These are phyloP conservation scores for Pitangus sulphuratus DNA, from an alignment of 2,797 vertebrate genomes.

Conservation along the genomic window DNA sequence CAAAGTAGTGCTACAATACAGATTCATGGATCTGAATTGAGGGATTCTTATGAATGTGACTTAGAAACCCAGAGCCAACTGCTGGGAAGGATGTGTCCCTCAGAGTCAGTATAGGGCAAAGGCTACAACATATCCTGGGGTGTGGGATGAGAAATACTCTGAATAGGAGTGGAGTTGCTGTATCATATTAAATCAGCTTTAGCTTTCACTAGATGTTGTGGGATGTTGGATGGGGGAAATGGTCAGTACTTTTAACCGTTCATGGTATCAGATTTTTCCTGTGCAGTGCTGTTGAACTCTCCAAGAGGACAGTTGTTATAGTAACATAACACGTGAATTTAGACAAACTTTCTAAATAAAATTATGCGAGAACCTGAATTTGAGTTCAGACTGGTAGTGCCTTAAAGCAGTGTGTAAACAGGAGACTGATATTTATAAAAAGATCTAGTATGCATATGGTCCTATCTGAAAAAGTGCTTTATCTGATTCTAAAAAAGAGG, in stretches of 20 bases:
- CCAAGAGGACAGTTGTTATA: not conserved
- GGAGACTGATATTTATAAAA: not conserved
- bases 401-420: not conserved
- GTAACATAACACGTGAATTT: not conserved
- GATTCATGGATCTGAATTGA: fast-evolving
- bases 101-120: not conserved
- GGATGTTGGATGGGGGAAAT: not conserved
- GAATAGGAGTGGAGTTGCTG: not conserved
- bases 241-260: not conserved
- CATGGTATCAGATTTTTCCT: not conserved
- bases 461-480: not conserved
- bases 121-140: not conserved
- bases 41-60: not conserved
- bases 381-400: not conserved
- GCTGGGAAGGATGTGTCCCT: not conserved
- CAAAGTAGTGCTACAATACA: not conserved
- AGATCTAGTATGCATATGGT: not conserved
- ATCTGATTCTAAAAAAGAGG: not conserved
- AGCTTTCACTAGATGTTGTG: not conserved
- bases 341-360: constrained; percentile 2
- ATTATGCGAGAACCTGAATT: not conserved
- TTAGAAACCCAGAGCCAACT: not conserved
- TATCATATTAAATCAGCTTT: not conserved
- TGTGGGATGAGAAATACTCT: not conserved
- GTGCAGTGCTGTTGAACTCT: not conserved